phyloP scores from a whole-genome alignment of 2,113 vertebrate genomes.

The Ophthalmotilapia sp. region DNA sequence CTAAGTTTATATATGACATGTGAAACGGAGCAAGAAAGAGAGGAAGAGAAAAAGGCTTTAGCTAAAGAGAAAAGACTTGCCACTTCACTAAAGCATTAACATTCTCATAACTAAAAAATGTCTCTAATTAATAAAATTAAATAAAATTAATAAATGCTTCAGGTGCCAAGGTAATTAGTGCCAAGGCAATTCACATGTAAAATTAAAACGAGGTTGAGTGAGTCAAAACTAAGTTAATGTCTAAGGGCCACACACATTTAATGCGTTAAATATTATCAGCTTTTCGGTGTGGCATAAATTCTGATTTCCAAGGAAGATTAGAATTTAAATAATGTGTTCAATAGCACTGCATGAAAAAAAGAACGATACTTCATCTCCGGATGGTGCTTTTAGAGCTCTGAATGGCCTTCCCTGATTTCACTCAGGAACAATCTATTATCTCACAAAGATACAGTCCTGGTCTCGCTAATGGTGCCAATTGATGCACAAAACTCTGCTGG shows the following conservation, averaged over 20 bases:
- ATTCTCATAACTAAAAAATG: not conserved
- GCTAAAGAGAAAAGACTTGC: not conserved
- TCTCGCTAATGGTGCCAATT: not conserved
- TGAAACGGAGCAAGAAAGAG: not conserved
- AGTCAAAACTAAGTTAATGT: not conserved
- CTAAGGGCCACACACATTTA: not conserved
- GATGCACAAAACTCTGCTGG: not conserved
- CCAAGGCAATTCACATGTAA: not conserved
- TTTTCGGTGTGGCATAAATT: not conserved
- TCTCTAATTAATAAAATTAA: constrained; percentile 18
- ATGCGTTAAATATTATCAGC: not conserved
- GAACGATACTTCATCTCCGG: not conserved
- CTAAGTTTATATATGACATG: not conserved
- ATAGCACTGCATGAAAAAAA: not conserved
- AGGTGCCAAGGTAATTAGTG: constrained; percentile 3
- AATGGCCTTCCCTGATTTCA: not conserved
- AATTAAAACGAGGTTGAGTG: constrained; percentile 6
- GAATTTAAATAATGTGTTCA: not conserved
- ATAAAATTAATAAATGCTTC: constrained; percentile 16
- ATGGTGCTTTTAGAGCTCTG: not conserved
- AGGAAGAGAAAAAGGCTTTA: not conserved
- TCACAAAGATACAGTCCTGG: not conserved
- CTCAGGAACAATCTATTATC: not conserved
- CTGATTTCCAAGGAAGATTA: not conserved
- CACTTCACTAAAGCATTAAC: constrained; percentile 1